Percentiles rank a stretch among this genome's conserved stretches.
Evolutionary conservation across 2,888 invertebrate species (phyloP).

Genomic region (Macaria notata): DNA sequence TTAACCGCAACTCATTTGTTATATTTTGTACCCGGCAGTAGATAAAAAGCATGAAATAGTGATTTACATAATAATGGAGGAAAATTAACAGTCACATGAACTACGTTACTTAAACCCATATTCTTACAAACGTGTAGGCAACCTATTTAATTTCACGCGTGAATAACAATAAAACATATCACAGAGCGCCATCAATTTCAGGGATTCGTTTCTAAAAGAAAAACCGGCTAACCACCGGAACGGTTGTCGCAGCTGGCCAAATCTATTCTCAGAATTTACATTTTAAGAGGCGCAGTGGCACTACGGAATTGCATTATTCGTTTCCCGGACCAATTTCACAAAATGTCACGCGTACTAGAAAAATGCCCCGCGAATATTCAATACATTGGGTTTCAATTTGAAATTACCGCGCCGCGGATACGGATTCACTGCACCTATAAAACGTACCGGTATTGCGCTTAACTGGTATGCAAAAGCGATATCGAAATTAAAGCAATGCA

Average conservation of each 20-base stretch:
- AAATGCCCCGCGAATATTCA: constrained; percentile 67
- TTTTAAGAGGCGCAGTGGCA: constrained; percentile 39
- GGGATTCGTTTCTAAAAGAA: constrained; percentile 29
- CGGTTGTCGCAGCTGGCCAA: constrained; percentile 32
- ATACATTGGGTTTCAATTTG: constrained; percentile 58
- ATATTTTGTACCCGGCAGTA: no score
- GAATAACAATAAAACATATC: no score
- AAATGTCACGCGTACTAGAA: constrained; percentile 69
- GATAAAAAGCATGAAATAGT: no score
- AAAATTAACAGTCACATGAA: no score
- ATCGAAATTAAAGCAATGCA: no score
- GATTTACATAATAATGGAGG: no score
- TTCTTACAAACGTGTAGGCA: no score
- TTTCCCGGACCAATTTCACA: constrained; percentile 64
- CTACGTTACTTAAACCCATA: no score
- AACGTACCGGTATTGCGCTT: constrained; percentile 9
- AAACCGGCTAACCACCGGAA: constrained; percentile 28
- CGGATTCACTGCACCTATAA: constrained; percentile 27
- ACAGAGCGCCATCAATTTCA: constrained; percentile 21
- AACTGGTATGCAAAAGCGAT: no score
- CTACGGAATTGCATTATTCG: constrained; percentile 43
- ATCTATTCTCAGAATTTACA: constrained; percentile 40
- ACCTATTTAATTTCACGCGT: no score
- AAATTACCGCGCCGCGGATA: constrained; percentile 37
- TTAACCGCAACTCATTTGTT: no score